Percentiles rank a stretch among this genome's conserved stretches.
Conservation (phyloP, 2,888 invertebrate genomes). For the Scaptomyza caliginosa region DNA sequence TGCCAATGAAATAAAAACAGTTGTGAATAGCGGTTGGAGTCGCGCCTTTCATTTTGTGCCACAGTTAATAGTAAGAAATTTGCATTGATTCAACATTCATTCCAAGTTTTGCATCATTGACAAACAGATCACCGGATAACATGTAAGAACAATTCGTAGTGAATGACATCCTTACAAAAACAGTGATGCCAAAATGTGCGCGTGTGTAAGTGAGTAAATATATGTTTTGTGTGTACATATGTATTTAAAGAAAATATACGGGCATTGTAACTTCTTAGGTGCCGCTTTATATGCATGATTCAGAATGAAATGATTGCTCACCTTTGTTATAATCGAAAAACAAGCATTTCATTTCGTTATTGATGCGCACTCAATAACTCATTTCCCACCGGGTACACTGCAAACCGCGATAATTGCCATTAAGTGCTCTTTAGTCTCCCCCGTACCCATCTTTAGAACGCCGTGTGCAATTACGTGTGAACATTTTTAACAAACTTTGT, state of each 20-base stretch:
- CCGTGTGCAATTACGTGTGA: neutral
- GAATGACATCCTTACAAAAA: neutral
- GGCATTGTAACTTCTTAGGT: neutral
- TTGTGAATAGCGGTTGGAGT: neutral
- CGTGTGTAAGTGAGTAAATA: constrained; percentile 6
- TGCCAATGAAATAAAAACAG: constrained; percentile 8
- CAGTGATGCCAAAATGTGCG: constrained; percentile 6
- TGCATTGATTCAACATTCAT: neutral
- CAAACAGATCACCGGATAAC: neutral
- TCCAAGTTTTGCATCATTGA: neutral
- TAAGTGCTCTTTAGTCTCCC: neutral
- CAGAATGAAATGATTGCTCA: neutral
- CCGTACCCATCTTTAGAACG: neutral
- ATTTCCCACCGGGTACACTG: neutral
- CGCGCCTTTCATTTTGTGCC: neutral
- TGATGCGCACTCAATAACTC: neutral
- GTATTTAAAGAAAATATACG: constrained; percentile 2
- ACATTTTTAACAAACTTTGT: neutral
- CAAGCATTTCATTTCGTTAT: neutral
- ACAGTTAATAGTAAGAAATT: neutral
- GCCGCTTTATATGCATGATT: neutral
- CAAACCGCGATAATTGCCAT: neutral
- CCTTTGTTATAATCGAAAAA: neutral
- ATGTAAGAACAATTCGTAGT: neutral
- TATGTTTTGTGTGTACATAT: constrained; percentile 1